Percentiles rank a stretch among this genome's conserved stretches.
These are phyloP conservation scores for Talpa occidentalis DNA, from an alignment of 2,113 vertebrate species.

Conservation along the genomic window DNA sequence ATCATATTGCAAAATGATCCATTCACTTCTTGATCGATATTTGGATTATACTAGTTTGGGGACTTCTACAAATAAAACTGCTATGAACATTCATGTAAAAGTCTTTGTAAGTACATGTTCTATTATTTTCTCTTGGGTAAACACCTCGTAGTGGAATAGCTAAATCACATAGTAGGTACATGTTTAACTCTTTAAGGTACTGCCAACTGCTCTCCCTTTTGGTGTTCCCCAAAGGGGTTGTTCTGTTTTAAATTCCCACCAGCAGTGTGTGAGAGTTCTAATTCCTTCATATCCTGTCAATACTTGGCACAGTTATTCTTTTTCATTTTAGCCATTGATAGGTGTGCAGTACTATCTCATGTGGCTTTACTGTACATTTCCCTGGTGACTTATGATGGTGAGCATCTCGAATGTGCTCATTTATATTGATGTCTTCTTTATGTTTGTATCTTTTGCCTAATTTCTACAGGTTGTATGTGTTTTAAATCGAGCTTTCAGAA, in stretches of 20 bases:
- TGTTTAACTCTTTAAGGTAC: neutral
- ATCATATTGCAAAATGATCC: neutral
- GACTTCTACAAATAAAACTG: neutral
- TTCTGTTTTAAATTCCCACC: neutral
- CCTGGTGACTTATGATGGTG: neutral
- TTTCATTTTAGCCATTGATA: neutral
- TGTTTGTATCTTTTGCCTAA: neutral
- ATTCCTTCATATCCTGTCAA: neutral
- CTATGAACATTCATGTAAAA: neutral
- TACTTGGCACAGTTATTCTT: neutral
- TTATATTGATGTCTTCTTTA: neutral
- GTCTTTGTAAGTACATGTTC: neutral
- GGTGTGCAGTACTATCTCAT: neutral
- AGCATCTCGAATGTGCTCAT: neutral
- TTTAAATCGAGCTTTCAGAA: neutral
- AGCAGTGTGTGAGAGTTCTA: neutral
- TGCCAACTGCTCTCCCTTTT: neutral
- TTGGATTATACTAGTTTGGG: neutral
- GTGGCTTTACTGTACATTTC: neutral
- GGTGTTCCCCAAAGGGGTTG: neutral
- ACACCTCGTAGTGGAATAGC: neutral
- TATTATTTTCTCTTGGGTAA: neutral
- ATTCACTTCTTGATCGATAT: neutral
- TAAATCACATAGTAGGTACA: neutral
- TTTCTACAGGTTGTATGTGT: neutral